Evolutionary conservation across 2,888 invertebrate species (phyloP).

Genomic region (Pyrrhosoma nymphula): DNA sequence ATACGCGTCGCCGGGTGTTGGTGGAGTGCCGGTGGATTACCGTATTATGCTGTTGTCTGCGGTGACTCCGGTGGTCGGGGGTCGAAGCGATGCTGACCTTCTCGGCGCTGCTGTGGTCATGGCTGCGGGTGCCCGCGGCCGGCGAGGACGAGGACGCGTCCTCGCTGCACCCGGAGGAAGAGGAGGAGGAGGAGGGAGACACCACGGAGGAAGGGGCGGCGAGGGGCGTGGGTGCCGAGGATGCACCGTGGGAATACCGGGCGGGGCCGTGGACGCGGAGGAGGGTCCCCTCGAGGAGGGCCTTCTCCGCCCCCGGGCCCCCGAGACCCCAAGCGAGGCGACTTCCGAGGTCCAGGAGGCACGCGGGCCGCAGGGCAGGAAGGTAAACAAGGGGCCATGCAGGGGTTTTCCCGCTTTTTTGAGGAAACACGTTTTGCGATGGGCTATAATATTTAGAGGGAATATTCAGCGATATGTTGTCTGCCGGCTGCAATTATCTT

Average conservation of each 20-base stretch:
- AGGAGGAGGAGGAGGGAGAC: slow-evolving; percentile 43
- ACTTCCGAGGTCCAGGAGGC: slow-evolving; percentile 22
- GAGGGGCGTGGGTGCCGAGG: neutral
- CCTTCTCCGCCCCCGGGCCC: slow-evolving; percentile 46
- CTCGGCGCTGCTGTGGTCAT: slow-evolving; percentile 69
- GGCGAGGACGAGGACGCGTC: slow-evolving; percentile 5
- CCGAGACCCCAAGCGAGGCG: slow-evolving; percentile 48
- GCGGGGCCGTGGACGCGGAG: slow-evolving; percentile 42
- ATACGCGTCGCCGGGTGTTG: slow-evolving; percentile 4
- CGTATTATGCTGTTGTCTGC: slow-evolving; percentile 19
- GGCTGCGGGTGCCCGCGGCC: slow-evolving; percentile 42
- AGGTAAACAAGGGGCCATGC: neutral
- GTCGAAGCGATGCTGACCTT: slow-evolving; percentile 70
- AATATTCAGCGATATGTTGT: too few relatives aligned
- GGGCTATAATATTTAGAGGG: too few relatives aligned
- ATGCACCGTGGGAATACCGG: slow-evolving; percentile 43
- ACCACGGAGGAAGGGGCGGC: neutral
- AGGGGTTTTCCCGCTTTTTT: too few relatives aligned
- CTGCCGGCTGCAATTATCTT: too few relatives aligned
- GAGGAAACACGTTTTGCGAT: too few relatives aligned
- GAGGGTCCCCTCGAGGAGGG: slow-evolving; percentile 48
- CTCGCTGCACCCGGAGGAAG: neutral
- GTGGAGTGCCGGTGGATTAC: neutral
- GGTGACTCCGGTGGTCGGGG: neutral
- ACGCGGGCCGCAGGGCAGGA: slow-evolving; percentile 22